Base-by-base conservation (phyloP, 2,888 invertebrate species). In the Sphaeridia pumilis region DNA sequence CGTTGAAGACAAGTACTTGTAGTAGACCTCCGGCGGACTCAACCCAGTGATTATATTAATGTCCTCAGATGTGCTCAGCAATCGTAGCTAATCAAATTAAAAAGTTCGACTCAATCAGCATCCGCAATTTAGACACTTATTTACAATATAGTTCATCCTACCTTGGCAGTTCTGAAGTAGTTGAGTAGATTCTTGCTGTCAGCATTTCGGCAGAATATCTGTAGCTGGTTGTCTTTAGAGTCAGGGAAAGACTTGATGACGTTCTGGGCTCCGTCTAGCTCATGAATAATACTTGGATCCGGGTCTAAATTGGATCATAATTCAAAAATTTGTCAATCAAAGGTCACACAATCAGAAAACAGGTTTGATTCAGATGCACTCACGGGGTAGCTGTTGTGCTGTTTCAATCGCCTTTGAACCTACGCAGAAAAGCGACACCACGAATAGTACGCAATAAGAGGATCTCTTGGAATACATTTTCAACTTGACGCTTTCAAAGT, bases 11-110 rank as follows among this genome's bases (percentile, higher is more conserved):
- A 77, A 76, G 66, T 81, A 83, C 58, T 82, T 79, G 36, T 77
- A 72, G 56, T 72, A 72, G 0, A 87, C 85, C 50, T 81, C 78
- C 28, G 76, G 75, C 0, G 83, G 79, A 21, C 75, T 76, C 3
- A 70, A 69, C 0, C 84, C 86, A 56, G 82, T 76, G 66, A 84
- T 86, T 52, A 82, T 76, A 20, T 77, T 76, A 68, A 81, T 86
- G 57, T 82, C 81, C 56, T 84, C 80, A 60, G 77, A 77, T 36
- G 76, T 75, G 56, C 82, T 80, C 60, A 78, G 69, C 34, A 81
- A 69, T 51, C 12, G 7, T 38, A 38, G 20, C 38, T 38, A 52
- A 42, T 27, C 44, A 43, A 22, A 47, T 26, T 26, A 25, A 22
- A 45, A 17, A 21, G n/a, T 38, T 5, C n/a, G 21, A n/a, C 3